phyloP scores from a whole-genome alignment of 2,888 invertebrate genomes.

The Callyntrura guangdongensis region DNA sequence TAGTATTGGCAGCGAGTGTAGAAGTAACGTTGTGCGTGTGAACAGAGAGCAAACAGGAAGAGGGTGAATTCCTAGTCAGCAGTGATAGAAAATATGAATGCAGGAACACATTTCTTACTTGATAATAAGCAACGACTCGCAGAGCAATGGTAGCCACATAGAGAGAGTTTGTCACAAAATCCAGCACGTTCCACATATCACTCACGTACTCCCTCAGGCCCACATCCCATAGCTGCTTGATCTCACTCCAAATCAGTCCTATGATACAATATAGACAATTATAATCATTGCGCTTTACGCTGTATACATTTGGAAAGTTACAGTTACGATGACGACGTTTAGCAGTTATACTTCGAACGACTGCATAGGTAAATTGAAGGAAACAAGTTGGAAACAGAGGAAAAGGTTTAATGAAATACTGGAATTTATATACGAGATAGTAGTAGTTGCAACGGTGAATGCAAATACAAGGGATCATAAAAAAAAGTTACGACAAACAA shows the following conservation, averaged over 20 bases:
- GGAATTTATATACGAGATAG: too few relatives aligned
- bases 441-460: too few relatives aligned
- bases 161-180: slow-evolving; percentile 98
- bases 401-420: too few relatives aligned
- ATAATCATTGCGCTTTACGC: background rate
- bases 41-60: background rate
- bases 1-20: too few relatives aligned
- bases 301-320: background rate
- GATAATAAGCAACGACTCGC: slow-evolving; percentile 96
- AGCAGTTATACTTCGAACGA: too few relatives aligned
- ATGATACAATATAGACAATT: slow-evolving; percentile 73
- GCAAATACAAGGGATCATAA: too few relatives aligned
- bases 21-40: too few relatives aligned
- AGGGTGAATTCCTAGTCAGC: background rate
- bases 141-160: slow-evolving; percentile 99
- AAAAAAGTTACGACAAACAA: too few relatives aligned
- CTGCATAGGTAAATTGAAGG: too few relatives aligned
- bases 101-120: slow-evolving; percentile 88
- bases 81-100: background rate
- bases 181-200: slow-evolving; percentile 99
- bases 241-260: slow-evolving; percentile 99
- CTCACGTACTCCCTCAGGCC: slow-evolving; percentile 98
- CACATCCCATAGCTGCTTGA: slow-evolving; percentile 99
- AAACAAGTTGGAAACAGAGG: too few relatives aligned
- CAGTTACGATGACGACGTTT: background rate